phyloP scores from a whole-genome alignment of 2,888 invertebrate species.

The Pseudolycoriella hygida region DNA sequence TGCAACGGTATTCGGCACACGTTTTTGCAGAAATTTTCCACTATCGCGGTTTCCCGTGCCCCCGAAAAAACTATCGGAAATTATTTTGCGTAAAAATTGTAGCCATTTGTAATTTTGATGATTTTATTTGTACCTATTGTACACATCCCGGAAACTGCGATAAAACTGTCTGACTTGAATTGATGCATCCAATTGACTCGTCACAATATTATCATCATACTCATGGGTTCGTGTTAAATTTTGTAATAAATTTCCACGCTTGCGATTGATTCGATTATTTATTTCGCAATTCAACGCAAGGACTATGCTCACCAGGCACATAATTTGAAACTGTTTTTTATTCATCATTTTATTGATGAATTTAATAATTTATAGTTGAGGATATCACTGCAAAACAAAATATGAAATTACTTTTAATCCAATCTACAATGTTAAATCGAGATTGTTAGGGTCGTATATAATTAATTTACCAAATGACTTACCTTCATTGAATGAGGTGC shows the following conservation, averaged over 20 bases:
- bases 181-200: slow-evolving; percentile 14
- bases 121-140: slow-evolving; percentile 8
- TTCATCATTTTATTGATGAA: too few relatives aligned
- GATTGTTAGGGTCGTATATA: too few relatives aligned
- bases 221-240: slow-evolving; percentile 13
- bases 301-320: neutral
- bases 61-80: slow-evolving; percentile 5
- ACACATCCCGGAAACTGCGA: slow-evolving; percentile 12
- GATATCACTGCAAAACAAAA: too few relatives aligned
- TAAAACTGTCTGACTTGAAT: slow-evolving; percentile 12
- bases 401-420: too few relatives aligned
- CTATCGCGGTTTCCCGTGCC: slow-evolving; percentile 8
- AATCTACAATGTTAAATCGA: too few relatives aligned
- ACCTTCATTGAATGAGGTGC: too few relatives aligned
- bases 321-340: too few relatives aligned
- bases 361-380: too few relatives aligned
- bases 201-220: slow-evolving; percentile 14
- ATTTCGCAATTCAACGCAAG: neutral
- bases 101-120: neutral
- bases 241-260: slow-evolving; percentile 12
- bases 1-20: slow-evolving; percentile 13
- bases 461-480: too few relatives aligned
- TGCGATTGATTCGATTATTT: slow-evolving; percentile 10
- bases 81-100: neutral
- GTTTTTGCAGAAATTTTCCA: slow-evolving; percentile 16